Evolutionary conservation across 2,113 vertebrate species (phyloP), one percentile per base, ranked within the genome.

Genomic region (Pygoscelis adeliae): DNA sequence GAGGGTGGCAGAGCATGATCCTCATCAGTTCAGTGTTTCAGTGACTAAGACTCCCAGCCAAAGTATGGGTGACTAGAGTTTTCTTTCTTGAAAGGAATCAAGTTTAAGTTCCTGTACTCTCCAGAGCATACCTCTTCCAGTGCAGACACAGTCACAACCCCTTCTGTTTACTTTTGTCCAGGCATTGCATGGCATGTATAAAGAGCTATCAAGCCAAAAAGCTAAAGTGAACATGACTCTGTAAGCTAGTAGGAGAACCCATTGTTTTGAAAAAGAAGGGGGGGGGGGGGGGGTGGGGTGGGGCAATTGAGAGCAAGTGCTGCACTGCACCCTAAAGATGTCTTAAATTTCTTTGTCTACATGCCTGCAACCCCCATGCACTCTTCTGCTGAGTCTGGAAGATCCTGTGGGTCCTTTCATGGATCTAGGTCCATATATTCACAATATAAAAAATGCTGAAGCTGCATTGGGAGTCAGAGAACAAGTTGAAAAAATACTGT

Each of bases 131-230:
- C 17, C 3, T 83, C 20, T 90, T 42, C 18, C 47, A 74, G 46
- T 11, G 19, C 17, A 71, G 53, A 62, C 6, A 34, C 4, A 6
- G 15, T 69, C 3, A 3, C 3, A 66, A 15, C 3, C 2, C 6
- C 32, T 67, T 5, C 22, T 46, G 10, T 52, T 93, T 55, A 15
- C 23, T 82, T 61, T 50, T 19, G 47, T 80, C 20, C n/a, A 42
- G 36, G 11, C 10, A 55, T 22, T 53, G 17, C 22, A 50, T 14
- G 3, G 1, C 34, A 10, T 40, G 18, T 61, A 42, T 42, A 50
- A 38, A 76, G 49, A 80, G 2, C 15, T 74, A 73, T 66, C 21
- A 77, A 84, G 34, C 9, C 40, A 65, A 91, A 89, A 81, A 34
- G 16, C 14, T 42, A 19, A 47, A 30, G 15, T n/a, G 72, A 84